Conservation (phyloP, 2,113 vertebrate species). For the Ochotona curzoniae region DNA sequence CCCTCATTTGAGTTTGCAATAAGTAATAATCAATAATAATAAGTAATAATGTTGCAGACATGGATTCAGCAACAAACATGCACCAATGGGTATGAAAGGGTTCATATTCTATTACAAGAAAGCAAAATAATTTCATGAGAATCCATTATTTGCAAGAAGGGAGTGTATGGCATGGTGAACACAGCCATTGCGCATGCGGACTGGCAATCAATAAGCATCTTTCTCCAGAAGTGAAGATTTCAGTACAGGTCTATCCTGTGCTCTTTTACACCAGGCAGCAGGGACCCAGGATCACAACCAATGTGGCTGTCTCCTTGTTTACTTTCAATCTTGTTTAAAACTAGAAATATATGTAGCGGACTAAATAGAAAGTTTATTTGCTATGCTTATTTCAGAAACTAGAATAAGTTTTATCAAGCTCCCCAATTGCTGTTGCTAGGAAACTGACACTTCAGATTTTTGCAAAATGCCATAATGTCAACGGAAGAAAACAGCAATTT, state of each 20-base stretch:
- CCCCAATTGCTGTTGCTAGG: conserved; percentile 11
- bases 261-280: neutral
- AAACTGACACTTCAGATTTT: conserved; percentile 25
- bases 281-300: neutral
- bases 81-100: neutral
- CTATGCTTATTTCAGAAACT: conserved; percentile 14
- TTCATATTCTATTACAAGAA: neutral
- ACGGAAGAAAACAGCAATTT: neutral
- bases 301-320: neutral
- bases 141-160: neutral
- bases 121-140: neutral
- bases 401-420: neutral
- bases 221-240: neutral
- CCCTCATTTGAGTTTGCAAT: neutral
- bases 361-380: neutral
- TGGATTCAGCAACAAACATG: neutral
- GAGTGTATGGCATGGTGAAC: neutral
- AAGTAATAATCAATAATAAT: neutral
- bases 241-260: neutral
- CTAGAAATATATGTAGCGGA: neutral
- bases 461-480: neutral
- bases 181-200: neutral
- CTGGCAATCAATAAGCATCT: neutral
- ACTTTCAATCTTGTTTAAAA: neutral
- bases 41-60: neutral